Conservation (phyloP, 2,113 vertebrate species). For the Burhinus bistriatus region DNA sequence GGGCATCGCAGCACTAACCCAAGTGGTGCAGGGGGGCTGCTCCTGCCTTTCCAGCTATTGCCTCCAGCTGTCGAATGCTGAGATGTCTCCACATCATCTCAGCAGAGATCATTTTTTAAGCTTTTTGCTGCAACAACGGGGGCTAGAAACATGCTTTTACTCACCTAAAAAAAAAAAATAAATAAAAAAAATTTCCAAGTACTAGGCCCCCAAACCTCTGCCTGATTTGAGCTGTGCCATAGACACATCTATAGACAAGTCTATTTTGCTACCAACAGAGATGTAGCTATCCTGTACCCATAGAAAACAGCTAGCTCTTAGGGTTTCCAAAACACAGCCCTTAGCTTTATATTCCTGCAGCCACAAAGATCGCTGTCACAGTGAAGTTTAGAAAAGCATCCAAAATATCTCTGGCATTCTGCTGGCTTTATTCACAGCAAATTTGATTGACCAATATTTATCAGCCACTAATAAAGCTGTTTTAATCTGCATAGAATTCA, state of each 20-base stretch:
- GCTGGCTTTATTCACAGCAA: neutral
- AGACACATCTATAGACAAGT: neutral
- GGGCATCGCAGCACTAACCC: neutral
- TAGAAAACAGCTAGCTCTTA: neutral
- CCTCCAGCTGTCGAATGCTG: neutral
- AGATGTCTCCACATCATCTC: neutral
- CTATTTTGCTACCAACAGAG: neutral
- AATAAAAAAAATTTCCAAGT: neutral
- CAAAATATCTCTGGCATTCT: neutral
- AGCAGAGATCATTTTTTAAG: neutral
- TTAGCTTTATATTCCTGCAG: neutral
- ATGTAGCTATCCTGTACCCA: neutral
- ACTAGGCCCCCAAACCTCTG: neutral
- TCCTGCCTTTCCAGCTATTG: neutral
- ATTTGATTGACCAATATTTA: neutral
- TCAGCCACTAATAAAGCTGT: neutral
- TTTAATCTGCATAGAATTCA: neutral
- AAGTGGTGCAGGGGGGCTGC: rapidly evolving
- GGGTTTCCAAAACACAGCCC: neutral
- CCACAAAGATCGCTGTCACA: neutral
- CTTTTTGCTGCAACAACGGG: neutral
- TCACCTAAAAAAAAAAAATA: neutral
- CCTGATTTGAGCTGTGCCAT: neutral
- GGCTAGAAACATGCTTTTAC: neutral
- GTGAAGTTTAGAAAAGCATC: neutral